Evolutionary conservation across 2,113 vertebrate genomes (phyloP).

Genomic region (Antigone vipio): DNA sequence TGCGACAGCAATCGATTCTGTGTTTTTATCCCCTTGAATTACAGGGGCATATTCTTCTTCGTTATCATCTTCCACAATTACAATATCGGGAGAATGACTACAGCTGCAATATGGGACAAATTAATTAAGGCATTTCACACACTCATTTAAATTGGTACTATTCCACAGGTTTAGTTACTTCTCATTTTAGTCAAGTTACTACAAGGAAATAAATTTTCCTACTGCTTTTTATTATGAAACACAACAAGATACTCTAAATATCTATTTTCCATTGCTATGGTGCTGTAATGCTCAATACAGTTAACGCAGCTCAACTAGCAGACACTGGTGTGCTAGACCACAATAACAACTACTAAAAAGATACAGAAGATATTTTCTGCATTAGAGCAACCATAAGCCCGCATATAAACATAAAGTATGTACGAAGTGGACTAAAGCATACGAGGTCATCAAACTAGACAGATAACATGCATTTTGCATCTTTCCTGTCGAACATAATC

Average conservation of each 20-base stretch:
- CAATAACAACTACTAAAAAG: neutral
- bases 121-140: neutral
- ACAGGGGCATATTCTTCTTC: conserved; percentile 75
- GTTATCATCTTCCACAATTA: conserved; percentile 86
- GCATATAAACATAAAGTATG: neutral
- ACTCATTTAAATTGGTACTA: neutral
- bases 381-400: neutral
- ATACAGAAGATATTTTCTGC: neutral
- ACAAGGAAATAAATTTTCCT: neutral
- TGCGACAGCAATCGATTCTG: conserved; percentile 41
- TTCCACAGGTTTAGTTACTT: neutral
- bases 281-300: neutral
- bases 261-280: neutral
- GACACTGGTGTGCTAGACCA: neutral
- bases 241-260: neutral
- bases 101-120: conserved; percentile 52
- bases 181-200: neutral
- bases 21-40: conserved; percentile 70
- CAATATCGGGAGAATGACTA: conserved; percentile 82
- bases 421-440: neutral
- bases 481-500: neutral
- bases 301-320: neutral
- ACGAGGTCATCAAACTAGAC: neutral
- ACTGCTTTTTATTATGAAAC: neutral
- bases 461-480: fast-evolving